phyloP scores from a whole-genome alignment of 2,797 vertebrate species.

The Gorsachius magnificus region DNA sequence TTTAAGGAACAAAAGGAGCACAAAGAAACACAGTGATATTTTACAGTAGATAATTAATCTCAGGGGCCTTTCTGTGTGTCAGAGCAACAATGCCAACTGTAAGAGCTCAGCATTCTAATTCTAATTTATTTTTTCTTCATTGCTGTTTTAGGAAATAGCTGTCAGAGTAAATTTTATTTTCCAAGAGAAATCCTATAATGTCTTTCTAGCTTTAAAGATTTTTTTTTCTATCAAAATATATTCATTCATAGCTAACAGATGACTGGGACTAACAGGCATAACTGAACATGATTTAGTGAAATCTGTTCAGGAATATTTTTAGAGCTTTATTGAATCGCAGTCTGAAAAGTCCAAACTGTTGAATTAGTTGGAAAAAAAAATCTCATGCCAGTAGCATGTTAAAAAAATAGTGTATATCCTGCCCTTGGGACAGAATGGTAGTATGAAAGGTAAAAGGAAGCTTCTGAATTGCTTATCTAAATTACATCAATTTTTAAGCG shows the following conservation, averaged over 20 bases:
- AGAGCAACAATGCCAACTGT: neutral
- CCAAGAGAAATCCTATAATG: neutral
- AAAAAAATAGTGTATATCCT: neutral
- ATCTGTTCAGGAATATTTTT: slow-evolving; percentile 5
- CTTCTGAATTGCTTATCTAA: neutral
- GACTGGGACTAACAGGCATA: neutral
- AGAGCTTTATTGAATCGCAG: neutral
- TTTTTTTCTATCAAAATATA: neutral
- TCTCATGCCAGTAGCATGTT: neutral
- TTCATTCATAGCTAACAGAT: neutral
- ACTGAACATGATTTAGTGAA: neutral
- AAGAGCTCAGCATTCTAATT: neutral
- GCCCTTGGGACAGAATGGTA: neutral
- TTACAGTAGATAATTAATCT: neutral
- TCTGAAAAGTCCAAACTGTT: neutral
- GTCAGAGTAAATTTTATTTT: neutral
- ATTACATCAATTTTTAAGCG: neutral
- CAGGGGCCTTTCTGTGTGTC: neutral
- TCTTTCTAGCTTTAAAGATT: neutral
- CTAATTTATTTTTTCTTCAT: neutral
- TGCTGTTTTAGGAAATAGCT: neutral
- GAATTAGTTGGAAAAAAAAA: neutral
- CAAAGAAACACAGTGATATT: neutral
- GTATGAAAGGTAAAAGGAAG: neutral
- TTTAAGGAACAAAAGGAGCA: neutral